Conservation (phyloP, 1,140 invertebrate genomes). For the Nasonia giraulti region DNA sequence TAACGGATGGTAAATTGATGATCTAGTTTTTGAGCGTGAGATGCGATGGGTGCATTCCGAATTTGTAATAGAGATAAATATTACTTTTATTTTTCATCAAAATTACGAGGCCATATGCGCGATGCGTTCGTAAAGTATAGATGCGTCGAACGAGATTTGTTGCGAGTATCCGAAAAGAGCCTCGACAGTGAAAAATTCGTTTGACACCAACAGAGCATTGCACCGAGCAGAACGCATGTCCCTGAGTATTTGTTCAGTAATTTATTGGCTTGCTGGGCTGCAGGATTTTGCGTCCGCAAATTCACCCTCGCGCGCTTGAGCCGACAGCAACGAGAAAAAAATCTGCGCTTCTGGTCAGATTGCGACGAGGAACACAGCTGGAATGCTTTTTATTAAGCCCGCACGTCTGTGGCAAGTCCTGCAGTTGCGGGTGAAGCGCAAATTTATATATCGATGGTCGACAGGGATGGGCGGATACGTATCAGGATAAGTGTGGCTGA, state of each 20-base stretch:
- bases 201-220: not conserved
- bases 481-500: slow-evolving; percentile 5
- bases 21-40: slow-evolving; percentile 31
- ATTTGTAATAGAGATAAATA: too few relatives aligned
- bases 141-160: too few relatives aligned
- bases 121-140: too few relatives aligned
- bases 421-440: not conserved
- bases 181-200: not conserved
- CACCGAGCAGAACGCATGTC: not conserved
- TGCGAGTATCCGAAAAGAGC: too few relatives aligned
- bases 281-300: not conserved
- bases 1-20: slow-evolving; percentile 34
- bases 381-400: slow-evolving; percentile 35
- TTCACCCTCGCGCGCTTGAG: not conserved
- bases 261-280: slow-evolving; percentile 34
- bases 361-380: slow-evolving; percentile 9
- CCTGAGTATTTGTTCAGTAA: slow-evolving; percentile 21
- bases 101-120: too few relatives aligned
- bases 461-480: not conserved
- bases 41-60: too few relatives aligned
- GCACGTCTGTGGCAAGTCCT: not conserved
- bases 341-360: not conserved
- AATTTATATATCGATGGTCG: slow-evolving; percentile 22
- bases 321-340: slow-evolving; percentile 12
- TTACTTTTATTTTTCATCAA: too few relatives aligned